Percentiles rank a stretch among this genome's conserved stretches.
phyloP scores from a whole-genome alignment of 2,113 vertebrate genomes.

The Synodontis membranacea region DNA sequence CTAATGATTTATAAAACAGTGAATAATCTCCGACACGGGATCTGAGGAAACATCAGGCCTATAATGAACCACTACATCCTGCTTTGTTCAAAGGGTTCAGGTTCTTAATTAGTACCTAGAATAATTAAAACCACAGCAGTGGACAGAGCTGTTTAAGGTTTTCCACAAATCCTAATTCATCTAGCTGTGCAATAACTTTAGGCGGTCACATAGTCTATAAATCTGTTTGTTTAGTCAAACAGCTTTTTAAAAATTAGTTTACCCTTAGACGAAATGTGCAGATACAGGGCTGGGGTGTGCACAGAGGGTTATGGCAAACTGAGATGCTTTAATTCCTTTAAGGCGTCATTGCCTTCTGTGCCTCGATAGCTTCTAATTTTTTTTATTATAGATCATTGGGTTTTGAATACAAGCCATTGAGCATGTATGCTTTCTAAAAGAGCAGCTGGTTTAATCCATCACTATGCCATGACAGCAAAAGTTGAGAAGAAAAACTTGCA shows the following conservation, averaged over 20 bases:
- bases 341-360: neutral
- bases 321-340: neutral
- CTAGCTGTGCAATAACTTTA: too few relatives aligned
- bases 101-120: constrained; percentile 3
- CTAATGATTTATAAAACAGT: neutral
- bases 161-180: neutral
- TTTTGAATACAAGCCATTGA: neutral
- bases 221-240: neutral
- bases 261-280: neutral
- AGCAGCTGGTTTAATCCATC: constrained; percentile 27
- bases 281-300: neutral
- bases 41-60: neutral
- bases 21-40: neutral
- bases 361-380: neutral
- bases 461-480: constrained; percentile 16
- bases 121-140: neutral
- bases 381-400: constrained; percentile 7
- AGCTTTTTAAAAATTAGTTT: neutral
- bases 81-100: neutral
- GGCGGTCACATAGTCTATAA: neutral
- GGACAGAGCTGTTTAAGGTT: neutral
- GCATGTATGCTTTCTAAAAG: neutral
- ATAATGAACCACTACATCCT: neutral
- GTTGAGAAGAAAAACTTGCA: neutral
- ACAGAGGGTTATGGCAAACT: neutral